Base-by-base conservation (phyloP, 2,797 vertebrate species). In the Sebastes hubbsi region DNA sequence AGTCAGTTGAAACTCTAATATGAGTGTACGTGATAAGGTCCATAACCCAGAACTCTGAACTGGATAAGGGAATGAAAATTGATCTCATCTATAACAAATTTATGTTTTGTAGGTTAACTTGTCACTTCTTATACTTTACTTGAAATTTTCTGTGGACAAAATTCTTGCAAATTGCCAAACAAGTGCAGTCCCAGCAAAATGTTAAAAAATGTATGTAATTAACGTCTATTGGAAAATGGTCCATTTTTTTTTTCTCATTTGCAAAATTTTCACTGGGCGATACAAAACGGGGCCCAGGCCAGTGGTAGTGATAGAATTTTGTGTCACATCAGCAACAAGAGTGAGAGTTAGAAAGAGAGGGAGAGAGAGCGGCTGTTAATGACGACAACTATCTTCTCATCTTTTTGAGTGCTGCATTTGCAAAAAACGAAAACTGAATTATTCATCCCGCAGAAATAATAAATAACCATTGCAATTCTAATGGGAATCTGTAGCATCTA, bases 391-490 rank as follows among this genome's bases (percentile, higher is more conserved):
- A 87, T 89, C 75, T 66, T 76, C 75, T 80, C 88, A 83, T 86
- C 73, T 74, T 79, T 85, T 72, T 79, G 75, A 89, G 79, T 77
- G 82, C 89, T 85, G 78, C 65, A 80, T 85, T 87, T 83, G 83
- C 82, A 89, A 85, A 68, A 84, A 84, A 83, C 6, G n/a, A 63
- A 72, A 85, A 80, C 83, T 89, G 22, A 90, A 92, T 89, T 84
- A 91, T 90, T 91, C 72, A 88, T 89, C 29, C 74, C 62, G 64
- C 54, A 84, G 78, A 87, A 91, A 89, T 84, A 90, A 90, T 88
- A 89, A 91, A 91, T 89, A 90, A 92, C 55, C 70, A 75, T 74
- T 77, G 72, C 42, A 68, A 75, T 86, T 85, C 84, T 82, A 83
- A 80, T 71, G 81, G 80, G 81, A 81, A 88, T 88, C 59, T 78